Evolutionary conservation across 2,113 vertebrate genomes (phyloP).

Genomic region (Sigmodon hispidus): DNA sequence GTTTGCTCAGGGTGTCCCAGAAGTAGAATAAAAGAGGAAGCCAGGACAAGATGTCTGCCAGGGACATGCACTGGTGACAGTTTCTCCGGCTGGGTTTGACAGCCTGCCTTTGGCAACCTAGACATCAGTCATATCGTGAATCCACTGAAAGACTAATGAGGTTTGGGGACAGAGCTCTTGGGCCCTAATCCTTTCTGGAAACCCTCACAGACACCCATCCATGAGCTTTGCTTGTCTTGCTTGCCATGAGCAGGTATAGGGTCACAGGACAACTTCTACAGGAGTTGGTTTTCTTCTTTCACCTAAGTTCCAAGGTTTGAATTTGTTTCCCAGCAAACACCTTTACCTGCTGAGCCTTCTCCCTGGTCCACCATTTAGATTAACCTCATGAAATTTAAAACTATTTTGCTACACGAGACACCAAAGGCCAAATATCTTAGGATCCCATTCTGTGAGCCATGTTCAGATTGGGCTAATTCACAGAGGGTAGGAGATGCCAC

Average conservation of each 20-base stretch:
- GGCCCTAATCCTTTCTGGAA: background rate
- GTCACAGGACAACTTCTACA: background rate
- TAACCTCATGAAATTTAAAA: background rate
- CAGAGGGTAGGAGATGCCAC: background rate
- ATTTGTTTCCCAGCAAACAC: background rate
- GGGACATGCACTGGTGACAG: background rate
- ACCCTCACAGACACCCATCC: background rate
- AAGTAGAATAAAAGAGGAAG: background rate
- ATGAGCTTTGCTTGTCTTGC: background rate
- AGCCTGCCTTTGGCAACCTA: background rate
- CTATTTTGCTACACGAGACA: background rate
- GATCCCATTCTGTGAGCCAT: background rate
- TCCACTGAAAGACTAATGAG: background rate
- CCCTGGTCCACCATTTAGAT: background rate
- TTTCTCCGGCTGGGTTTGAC: background rate
- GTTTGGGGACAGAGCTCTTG: background rate
- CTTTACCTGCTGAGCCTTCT: background rate
- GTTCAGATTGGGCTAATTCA: background rate
- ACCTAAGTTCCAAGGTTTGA: background rate
- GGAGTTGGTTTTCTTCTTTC: background rate
- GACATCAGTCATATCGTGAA: background rate
- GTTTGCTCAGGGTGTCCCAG: background rate
- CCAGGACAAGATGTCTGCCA: background rate
- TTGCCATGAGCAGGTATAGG: background rate
- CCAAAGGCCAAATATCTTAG: background rate